A percentile compares a stretch with the other conserved stretches of the same genome.
Evolutionary conservation across 2,113 vertebrate species (phyloP).

Genomic region (Pseudois nayaur): DNA sequence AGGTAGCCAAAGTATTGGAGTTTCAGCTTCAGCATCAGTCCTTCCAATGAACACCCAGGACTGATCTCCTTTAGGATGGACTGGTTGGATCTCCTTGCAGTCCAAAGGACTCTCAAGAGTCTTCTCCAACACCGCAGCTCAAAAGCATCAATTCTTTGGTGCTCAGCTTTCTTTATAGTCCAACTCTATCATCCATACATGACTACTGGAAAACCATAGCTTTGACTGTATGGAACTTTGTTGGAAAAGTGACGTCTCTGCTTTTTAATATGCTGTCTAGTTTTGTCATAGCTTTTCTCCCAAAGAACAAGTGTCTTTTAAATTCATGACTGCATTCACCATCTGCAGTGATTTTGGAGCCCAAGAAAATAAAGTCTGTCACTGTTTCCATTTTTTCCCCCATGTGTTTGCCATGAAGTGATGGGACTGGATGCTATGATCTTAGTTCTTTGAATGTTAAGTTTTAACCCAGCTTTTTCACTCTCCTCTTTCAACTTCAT

Average conservation of each 20-base stretch:
- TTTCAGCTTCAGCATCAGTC: neutral
- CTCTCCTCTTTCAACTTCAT: neutral
- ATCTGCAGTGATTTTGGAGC: neutral
- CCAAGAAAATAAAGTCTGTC: neutral
- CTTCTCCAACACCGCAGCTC: neutral
- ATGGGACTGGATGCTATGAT: neutral
- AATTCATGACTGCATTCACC: neutral
- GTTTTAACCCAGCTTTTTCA: neutral
- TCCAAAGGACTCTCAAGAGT: neutral
- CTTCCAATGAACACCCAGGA: neutral
- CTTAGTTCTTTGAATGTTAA: neutral
- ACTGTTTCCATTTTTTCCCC: neutral
- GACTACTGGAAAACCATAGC: neutral
- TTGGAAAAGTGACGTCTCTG: neutral
- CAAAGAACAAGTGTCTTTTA: neutral
- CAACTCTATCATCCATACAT: neutral
- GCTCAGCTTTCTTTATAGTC: neutral
- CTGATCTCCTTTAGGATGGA: neutral
- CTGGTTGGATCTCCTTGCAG: neutral
- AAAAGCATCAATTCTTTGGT: neutral
- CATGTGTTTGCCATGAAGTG: neutral
- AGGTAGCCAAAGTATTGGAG: neutral
- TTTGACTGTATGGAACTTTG: neutral
- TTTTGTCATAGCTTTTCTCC: neutral
- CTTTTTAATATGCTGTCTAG: neutral